Conservation (phyloP, 2,797 vertebrate genomes). For the Syndactyla subalaris region DNA sequence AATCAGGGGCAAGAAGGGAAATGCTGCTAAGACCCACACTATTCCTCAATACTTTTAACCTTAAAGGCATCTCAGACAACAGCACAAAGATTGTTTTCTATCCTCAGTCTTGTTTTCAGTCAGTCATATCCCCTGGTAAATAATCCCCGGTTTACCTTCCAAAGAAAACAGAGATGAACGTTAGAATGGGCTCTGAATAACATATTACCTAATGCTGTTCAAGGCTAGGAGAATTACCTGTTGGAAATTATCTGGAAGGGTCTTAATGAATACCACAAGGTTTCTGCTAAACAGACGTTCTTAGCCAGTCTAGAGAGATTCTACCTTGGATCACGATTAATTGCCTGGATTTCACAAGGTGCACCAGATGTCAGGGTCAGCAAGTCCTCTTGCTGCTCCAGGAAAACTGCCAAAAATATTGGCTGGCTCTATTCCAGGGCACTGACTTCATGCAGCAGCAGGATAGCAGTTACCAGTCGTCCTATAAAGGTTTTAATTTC, state of each 20-base stretch:
- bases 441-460: slow-evolving; percentile 53
- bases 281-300: slow-evolving; percentile 55
- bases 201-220: slow-evolving; percentile 18
- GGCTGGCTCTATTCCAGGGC: slow-evolving; percentile 49
- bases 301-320: slow-evolving; percentile 61
- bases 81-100: background rate
- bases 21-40: background rate
- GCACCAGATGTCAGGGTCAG: slow-evolving; percentile 71
- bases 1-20: background rate
- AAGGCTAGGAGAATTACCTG: slow-evolving; percentile 64
- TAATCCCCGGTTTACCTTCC: background rate
- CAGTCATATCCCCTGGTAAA: slow-evolving; percentile 2
- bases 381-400: slow-evolving; percentile 46
- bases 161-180: background rate
- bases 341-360: slow-evolving; percentile 60
- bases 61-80: background rate
- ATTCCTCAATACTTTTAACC: background rate
- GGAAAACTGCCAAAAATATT: slow-evolving; percentile 54
- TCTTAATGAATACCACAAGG: slow-evolving; percentile 58
- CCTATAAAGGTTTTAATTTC: background rate
- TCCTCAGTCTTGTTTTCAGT: background rate
- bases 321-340: slow-evolving; percentile 62
- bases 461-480: background rate
- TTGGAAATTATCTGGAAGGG: slow-evolving; percentile 44
- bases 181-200: slow-evolving; percentile 1